A percentile compares a stretch with the other conserved stretches of the same genome.
Evolutionary conservation across 2,888 invertebrate species (phyloP).

Genomic region (Rambutsinella grinnellia): DNA sequence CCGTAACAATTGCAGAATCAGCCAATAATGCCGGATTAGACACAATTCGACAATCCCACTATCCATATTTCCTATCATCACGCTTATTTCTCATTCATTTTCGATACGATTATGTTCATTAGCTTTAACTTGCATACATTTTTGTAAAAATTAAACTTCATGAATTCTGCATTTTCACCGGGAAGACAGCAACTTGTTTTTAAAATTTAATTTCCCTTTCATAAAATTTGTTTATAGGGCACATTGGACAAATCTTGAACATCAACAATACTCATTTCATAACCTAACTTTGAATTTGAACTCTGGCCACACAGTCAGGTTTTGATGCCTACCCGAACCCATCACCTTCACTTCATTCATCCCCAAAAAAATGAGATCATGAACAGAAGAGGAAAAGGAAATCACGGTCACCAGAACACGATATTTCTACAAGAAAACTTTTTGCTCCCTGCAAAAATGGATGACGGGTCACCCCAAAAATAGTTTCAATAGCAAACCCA

Average conservation of each 20-base stretch:
- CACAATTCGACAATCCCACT: conserved; percentile 31
- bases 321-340: background rate
- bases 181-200: no score
- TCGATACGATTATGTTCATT: no score
- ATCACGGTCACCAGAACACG: conserved; percentile 55
- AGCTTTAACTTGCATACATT: no score
- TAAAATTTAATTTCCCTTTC: no score
- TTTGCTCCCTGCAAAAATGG: background rate
- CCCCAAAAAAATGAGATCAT: conserved; percentile 44
- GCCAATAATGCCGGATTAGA: conserved; percentile 25
- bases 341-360: conserved; percentile 9
- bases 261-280: no score
- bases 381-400: conserved; percentile 26
- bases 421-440: conserved; percentile 4
- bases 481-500: background rate
- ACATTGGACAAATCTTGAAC: no score
- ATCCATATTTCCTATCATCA: conserved; percentile 35
- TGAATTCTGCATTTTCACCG: no score
- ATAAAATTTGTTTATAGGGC: no score
- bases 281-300: no score
- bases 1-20: conserved; percentile 42
- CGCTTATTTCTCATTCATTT: conserved; percentile 14
- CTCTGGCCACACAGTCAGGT: no score
- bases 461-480: conserved; percentile 13
- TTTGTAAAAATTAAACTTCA: no score